A percentile compares a stretch with the other conserved stretches of the same genome.
These are phyloP conservation scores for Phyllopteryx taeniolatus DNA, from an alignment of 2,113 vertebrate species.

Conservation along the genomic window DNA sequence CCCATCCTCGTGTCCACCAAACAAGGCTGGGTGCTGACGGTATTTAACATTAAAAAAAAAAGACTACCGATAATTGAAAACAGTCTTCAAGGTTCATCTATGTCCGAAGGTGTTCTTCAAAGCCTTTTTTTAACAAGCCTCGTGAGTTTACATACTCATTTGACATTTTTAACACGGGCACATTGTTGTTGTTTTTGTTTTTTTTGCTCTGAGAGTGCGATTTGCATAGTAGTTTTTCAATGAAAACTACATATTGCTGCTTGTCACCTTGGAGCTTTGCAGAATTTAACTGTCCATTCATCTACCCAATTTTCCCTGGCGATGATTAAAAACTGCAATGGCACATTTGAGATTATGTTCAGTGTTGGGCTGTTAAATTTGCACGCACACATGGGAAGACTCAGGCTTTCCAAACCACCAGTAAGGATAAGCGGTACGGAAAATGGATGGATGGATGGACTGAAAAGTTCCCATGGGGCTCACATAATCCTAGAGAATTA, in stretches of 20 bases:
- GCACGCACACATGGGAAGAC: background rate
- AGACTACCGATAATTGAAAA: slow-evolving; percentile 50
- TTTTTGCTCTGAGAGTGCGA: background rate
- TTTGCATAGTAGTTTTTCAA: background rate
- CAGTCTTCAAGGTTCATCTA: slow-evolving; percentile 29
- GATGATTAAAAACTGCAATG: background rate
- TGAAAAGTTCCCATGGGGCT: background rate
- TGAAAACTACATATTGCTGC: background rate
- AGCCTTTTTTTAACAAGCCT: slow-evolving; percentile 47
- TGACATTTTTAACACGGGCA: slow-evolving; percentile 59
- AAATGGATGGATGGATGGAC: background rate
- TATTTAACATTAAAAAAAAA: slow-evolving; percentile 9
- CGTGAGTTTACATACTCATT: slow-evolving; percentile 37
- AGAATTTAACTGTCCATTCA: background rate
- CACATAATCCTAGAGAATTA: background rate
- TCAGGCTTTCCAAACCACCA: background rate
- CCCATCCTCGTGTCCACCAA: slow-evolving; percentile 56
- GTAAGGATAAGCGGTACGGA: no score
- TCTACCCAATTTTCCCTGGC: background rate
- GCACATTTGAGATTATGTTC: background rate
- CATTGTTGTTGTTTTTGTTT: background rate
- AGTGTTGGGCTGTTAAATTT: background rate
- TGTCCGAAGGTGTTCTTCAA: slow-evolving; percentile 47
- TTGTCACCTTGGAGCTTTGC: background rate
- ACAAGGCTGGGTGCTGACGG: slow-evolving; percentile 44